Evolutionary conservation across 2,888 invertebrate species (phyloP).

Genomic region (Choreutis nemorana): DNA sequence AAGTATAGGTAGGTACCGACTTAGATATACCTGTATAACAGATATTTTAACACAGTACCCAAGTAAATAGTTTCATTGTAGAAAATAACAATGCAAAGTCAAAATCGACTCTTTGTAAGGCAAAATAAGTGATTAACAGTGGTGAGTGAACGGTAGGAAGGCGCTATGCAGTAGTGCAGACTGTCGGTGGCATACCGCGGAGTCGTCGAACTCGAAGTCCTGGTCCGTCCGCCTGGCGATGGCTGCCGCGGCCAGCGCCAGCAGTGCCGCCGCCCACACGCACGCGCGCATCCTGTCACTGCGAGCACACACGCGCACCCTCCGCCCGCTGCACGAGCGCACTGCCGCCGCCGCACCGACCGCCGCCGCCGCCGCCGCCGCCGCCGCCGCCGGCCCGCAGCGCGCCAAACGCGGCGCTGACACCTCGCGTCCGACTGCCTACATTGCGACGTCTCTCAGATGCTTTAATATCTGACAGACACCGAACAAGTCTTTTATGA

Average conservation of each 20-base stretch:
- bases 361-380: slow-evolving; percentile 8
- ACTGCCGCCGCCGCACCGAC: slow-evolving; percentile 14
- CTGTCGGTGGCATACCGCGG: slow-evolving; percentile 25
- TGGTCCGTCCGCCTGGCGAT: slow-evolving; percentile 30
- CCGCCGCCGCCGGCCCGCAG: slow-evolving; percentile 8
- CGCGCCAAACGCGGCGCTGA: slow-evolving; percentile 2
- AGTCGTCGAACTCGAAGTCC: slow-evolving; percentile 58
- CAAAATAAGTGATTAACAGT: no score
- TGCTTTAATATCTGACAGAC: no score
- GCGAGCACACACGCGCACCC: slow-evolving; percentile 2
- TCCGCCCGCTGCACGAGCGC: slow-evolving; percentile 1
- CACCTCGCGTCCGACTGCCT: not conserved
- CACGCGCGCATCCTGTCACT: slow-evolving; percentile 10
- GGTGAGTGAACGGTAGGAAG: no score
- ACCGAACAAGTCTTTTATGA: no score
- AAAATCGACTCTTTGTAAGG: no score
- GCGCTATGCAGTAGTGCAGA: no score
- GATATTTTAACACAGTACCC: no score
- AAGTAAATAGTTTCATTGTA: no score
- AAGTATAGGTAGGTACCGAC: no score
- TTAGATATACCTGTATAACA: no score
- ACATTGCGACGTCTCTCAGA: not conserved
- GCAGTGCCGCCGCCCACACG: slow-evolving; percentile 19
- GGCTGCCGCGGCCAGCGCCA: slow-evolving; percentile 20
- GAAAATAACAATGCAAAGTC: no score